Percentiles rank a stretch among this genome's conserved stretches.
Evolutionary conservation across 2,113 vertebrate genomes (phyloP).

Genomic region (Pedionomus torquatus): DNA sequence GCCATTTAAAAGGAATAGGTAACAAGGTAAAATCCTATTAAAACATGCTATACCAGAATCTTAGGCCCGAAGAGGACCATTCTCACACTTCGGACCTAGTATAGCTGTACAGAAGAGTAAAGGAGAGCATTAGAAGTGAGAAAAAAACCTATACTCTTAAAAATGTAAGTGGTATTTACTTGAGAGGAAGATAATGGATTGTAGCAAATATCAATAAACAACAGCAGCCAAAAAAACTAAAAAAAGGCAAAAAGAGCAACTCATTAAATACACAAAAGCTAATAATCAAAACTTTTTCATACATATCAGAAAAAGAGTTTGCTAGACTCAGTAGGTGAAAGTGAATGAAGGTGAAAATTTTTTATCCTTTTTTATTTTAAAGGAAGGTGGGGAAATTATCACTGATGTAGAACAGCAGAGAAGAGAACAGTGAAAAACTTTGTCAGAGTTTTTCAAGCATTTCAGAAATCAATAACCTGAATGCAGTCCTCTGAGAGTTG

Average conservation of each 20-base stretch:
- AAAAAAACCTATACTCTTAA: rapidly evolving
- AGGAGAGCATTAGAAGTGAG: neutral
- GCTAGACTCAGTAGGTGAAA: neutral
- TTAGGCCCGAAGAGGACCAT: neutral
- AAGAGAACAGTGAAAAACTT: neutral
- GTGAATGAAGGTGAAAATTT: neutral
- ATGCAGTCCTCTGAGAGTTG: neutral
- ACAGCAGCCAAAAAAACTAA: neutral
- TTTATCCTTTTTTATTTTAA: neutral
- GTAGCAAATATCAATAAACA: neutral
- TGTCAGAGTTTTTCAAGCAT: neutral
- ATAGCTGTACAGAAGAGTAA: neutral
- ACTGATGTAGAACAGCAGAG: neutral
- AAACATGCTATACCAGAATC: neutral
- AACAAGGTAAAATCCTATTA: neutral
- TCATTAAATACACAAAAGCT: neutral
- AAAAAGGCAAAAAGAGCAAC: neutral
- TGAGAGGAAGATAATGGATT: neutral
- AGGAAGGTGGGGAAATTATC: neutral
- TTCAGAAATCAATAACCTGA: neutral
- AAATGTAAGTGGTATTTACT: neutral
- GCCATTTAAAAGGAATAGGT: neutral
- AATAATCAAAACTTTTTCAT: neutral
- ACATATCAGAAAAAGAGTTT: neutral
- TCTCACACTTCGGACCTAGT: neutral